Evolutionary conservation across 2,888 invertebrate species (phyloP), one percentile per base, ranked within the genome.

Genomic region (Andrena bucephala): DNA sequence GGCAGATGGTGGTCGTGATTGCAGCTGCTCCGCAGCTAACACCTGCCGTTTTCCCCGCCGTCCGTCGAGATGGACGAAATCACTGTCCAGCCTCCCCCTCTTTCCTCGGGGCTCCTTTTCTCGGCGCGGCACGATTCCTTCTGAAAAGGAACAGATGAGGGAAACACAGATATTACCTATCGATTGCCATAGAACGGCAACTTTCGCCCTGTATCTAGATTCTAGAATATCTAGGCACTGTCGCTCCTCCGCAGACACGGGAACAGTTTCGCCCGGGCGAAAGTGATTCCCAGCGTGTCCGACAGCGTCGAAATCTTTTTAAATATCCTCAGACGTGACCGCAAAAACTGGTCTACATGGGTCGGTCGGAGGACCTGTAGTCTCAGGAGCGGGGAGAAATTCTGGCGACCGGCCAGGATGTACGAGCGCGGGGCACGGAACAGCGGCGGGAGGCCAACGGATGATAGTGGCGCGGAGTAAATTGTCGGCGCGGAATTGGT

Each of bases 21-120:
- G 92, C 93, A 92, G 93, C 93, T 93, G 93, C 90, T 87, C 87
- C 76, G 73, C 87, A 71, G 60, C 81, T 50, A 94, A 75, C 94
- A 86, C 94, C 95, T 85, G 94, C 94, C 81, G 92, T 93, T 93
- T 94, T 69, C 91, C 95, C 83, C 69, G 71, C 36, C 85, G 73
- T 60, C 86, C 86, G 89, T 90, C 87, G 85, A 83, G 86, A 89
- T 90, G 86, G 85, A 89, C 87, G 86, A 87, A 91, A 92, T 92
- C 92, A 90, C 86, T 89, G 91, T 87, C 63, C 72, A 68, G 36
- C 36, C 63, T 74, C 77, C 60, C 29, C 33, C 31, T 8, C 57
- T 65, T 42, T 52, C 48, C 27, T 31, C 52, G 27, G 60, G 5
- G 6, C 36, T 79, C 20, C 48, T 27, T 31, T 42, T 33, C 20